Base-by-base conservation (phyloP, 2,797 vertebrate species). In the Hydrocynus forskahlii region DNA sequence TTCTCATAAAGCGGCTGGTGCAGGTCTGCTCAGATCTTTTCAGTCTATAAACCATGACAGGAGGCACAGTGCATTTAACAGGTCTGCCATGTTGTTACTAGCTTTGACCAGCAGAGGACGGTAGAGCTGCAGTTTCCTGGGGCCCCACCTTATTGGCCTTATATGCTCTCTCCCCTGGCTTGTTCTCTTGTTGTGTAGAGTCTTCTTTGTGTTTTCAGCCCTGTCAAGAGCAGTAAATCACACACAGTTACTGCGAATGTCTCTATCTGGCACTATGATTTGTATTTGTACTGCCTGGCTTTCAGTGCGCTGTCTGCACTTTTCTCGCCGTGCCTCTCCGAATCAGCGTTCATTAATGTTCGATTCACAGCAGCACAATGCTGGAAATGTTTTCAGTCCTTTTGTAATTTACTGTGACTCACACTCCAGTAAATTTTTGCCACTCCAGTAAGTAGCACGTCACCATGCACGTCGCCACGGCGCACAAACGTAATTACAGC, bases 151-250 rank as follows among this genome's bases (percentile, higher is more conserved):
- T 70, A 17, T 2, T 66, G 48, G 29, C n/a, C 55, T 82, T 55
- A 78, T 84, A 76, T 84, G 89, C 84, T 89, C 84, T 91, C 55
- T 81, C 55, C 83, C 59, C 75, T 82, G 78, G 35, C 81, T 80
- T 83, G 83, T 63, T 21, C 38, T 38, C 7, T 9, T 62, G 25
- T 85, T 85, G 64, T 81, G 85, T 86, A 85, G 86, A 57, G 50
- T 90, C 86, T 87, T 89, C 87, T 83, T 29, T 29, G 1, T 29
- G 1, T 29, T 75, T 82, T 86, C 74, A 83, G 75, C 80, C 64
- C 80, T 87, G 86, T 83, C 87, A 82, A 71, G 80, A 68, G 43
- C 68, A 29, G 71, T 79, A 67, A 84, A 66, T 83, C 68, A 70
- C 50, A 77, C 76, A 80, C 48, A 48, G 79, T 87, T 78, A 79